These are phyloP conservation scores for Drosophila neonasuta DNA, from an alignment of 2,888 invertebrate species.

Conservation along the genomic window DNA sequence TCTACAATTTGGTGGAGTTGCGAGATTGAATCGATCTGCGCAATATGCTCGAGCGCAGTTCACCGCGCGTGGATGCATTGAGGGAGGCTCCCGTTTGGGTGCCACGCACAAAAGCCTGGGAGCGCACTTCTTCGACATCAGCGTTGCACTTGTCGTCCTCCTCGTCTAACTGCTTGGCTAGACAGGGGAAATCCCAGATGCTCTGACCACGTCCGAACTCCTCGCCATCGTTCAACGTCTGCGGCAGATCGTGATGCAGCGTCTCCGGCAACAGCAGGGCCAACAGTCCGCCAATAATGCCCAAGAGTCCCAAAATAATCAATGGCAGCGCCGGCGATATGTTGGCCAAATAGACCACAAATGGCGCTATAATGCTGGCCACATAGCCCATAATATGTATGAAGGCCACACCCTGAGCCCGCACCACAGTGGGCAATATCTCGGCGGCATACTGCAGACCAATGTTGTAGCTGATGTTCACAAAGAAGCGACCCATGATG, in stretches of 20 bases:
- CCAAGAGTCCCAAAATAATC: slow-evolving; percentile 89
- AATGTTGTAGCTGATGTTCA: slow-evolving; percentile 95
- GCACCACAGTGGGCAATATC: slow-evolving; percentile 91
- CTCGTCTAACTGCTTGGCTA: slow-evolving; percentile 85
- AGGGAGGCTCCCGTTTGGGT: slow-evolving; percentile 83
- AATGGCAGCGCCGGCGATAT: slow-evolving; percentile 89
- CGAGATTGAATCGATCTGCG: slow-evolving; percentile 84
- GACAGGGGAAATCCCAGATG: slow-evolving; percentile 92
- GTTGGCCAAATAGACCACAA: slow-evolving; percentile 89
- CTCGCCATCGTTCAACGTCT: slow-evolving; percentile 93
- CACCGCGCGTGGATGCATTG: slow-evolving; percentile 85
- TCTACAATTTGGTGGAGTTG: slow-evolving; percentile 80
- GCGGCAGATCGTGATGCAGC: slow-evolving; percentile 91
- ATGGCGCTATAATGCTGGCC: slow-evolving; percentile 91
- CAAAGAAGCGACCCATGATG: slow-evolving; percentile 91
- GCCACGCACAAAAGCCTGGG: slow-evolving; percentile 78
- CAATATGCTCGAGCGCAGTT: slow-evolving; percentile 85
- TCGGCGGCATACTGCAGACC: slow-evolving; percentile 95
- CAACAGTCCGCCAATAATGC: slow-evolving; percentile 89
- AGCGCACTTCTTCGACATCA: slow-evolving; percentile 73
- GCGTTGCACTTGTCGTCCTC: slow-evolving; percentile 61
- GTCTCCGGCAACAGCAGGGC: slow-evolving; percentile 93
- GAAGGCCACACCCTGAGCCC: slow-evolving; percentile 93
- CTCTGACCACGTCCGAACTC: slow-evolving; percentile 91
- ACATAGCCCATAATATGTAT: slow-evolving; percentile 95